Evolutionary conservation across 2,797 vertebrate genomes (phyloP).

Genomic region (Pipistrellus pygmaeus): DNA sequence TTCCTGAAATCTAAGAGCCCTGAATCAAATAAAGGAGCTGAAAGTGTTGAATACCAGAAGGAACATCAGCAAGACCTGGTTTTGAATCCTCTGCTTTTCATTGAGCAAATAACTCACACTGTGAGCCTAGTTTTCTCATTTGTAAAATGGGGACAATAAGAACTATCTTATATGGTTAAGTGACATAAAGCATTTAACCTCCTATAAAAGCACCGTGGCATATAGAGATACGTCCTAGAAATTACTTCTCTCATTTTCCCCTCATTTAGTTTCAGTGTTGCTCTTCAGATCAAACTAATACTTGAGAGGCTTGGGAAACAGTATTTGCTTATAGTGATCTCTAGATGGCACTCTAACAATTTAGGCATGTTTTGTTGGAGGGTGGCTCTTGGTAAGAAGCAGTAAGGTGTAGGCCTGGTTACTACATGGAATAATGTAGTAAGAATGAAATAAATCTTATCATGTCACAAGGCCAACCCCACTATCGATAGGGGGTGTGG

Average conservation of each 20-base stretch:
- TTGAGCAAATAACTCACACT: background rate
- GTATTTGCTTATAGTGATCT: background rate
- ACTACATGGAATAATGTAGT: background rate
- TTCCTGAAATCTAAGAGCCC: background rate
- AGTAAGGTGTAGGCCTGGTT: background rate
- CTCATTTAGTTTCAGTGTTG: background rate
- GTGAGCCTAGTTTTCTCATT: background rate
- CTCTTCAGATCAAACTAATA: background rate
- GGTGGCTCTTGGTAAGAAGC: background rate
- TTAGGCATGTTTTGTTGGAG: background rate
- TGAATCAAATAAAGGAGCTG: background rate
- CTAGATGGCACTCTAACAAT: slow-evolving; percentile 67
- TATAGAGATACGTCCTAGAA: background rate
- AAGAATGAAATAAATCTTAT: background rate
- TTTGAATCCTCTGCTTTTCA: slow-evolving; percentile 35
- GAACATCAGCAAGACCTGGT: background rate
- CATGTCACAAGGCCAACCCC: background rate
- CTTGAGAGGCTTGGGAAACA: background rate
- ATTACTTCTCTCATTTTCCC: background rate
- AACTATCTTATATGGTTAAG: background rate
- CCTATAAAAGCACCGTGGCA: background rate
- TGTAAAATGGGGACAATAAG: background rate
- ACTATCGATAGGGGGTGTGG: background rate
- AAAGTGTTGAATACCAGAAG: background rate
- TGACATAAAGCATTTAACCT: background rate